Base-by-base conservation (phyloP, 2,797 vertebrate genomes). In the Sarcophilus harrisii region DNA sequence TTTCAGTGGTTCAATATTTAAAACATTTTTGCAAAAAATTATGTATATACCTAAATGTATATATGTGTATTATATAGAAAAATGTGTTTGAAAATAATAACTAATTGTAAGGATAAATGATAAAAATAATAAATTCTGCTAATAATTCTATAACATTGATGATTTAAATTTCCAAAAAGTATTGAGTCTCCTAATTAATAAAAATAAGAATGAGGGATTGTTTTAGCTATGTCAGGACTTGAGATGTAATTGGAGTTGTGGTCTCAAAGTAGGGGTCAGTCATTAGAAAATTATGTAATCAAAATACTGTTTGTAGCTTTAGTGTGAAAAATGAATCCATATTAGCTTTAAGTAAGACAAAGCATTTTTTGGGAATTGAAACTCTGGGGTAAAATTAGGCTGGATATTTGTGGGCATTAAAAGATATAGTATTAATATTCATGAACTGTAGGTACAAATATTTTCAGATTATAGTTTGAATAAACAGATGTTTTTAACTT, bases 271-370 rank as follows among this genome's bases (percentile, higher is more conserved):
- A 91, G 24, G 28, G 91, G 62, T 29, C 4, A 90, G 16, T 58
- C 60, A 93, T 30, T 81, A 90, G 58, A 62, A 93, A 89, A 92
- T 9, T 91, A 92, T 60, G 2, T 91, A 90, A 45, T 57, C 57
- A 91, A 0, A 55, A 45, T 45, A 87, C 4, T 59, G 1, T 81
- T 96, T 57, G 62, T 1, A 87, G 27, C 24, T 91, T 96, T 93
- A 62, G 11, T 94, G 95, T 92, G 90, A 91, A 1, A 21, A 11
- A 93, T 59, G 45, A 93, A 55, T 21, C 16, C 54, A 58, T 38
- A 89, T 54, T 93, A 93, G 66, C 59, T 91, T 89, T 87, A 96
- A 91, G 90, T 55, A 24, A 87, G 81, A 24, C 55, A 92, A 21
- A 57, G 10, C 58, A 93, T 3, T 54, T 95, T 91, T 93, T n/a